Conservation (phyloP, 1,140 invertebrate species). For the Ridgeia piscesae region DNA sequence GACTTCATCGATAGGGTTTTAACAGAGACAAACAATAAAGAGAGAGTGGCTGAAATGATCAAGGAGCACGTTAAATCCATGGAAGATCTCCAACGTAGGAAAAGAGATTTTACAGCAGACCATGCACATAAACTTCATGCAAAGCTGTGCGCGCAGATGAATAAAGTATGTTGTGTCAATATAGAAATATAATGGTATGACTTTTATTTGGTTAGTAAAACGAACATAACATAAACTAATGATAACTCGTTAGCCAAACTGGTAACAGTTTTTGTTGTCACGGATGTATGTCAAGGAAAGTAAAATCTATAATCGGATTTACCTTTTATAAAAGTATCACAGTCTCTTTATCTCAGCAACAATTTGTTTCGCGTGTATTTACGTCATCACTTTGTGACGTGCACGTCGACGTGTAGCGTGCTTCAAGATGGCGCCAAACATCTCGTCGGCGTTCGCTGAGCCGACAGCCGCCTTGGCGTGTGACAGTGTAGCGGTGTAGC, state of each 20-base stretch:
- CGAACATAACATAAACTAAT: not conserved
- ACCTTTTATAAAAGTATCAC: not conserved
- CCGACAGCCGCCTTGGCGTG: not conserved
- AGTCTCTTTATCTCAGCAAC: not conserved
- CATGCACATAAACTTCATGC: not conserved
- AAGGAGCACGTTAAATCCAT: not conserved
- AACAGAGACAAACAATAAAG: not conserved
- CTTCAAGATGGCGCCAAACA: not conserved
- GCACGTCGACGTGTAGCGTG: not conserved
- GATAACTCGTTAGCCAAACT: not conserved
- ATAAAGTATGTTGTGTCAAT: not conserved
- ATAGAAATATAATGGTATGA: not conserved
- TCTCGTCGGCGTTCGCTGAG: not conserved
- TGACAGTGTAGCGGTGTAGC: not conserved
- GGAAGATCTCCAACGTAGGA: not conserved
- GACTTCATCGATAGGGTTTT: not conserved
- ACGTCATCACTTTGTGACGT: not conserved
- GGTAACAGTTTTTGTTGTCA: not conserved
- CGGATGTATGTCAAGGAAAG: not conserved
- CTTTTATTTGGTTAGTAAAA: not conserved
- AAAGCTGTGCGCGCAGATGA: not conserved
- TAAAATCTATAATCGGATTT: not conserved
- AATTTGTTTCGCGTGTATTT: not conserved
- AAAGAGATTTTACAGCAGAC: not conserved
- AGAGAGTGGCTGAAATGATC: not conserved